Conservation (phyloP, 2,888 invertebrate species). For the Hirtodrosophila alboralis region DNA sequence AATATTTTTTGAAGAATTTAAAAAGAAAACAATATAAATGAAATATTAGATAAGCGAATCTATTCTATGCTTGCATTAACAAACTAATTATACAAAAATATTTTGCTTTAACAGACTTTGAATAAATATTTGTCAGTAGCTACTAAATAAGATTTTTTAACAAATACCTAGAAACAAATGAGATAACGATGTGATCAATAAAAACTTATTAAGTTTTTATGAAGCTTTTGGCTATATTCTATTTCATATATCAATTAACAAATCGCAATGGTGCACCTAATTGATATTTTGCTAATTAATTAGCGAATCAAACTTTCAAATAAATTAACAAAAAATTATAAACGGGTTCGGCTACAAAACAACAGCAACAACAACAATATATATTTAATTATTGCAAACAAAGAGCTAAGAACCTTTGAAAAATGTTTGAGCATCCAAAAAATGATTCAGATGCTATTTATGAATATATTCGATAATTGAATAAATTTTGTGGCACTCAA, state of each 20-base stretch:
- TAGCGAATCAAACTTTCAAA: conserved; percentile 56
- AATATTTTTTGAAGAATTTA: neutral
- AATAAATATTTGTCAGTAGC: neutral
- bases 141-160: neutral
- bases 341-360: conserved; percentile 57
- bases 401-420: conserved; percentile 16
- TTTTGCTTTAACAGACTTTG: no score
- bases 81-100: no score
- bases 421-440: conserved; percentile 57
- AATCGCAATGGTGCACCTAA: conserved; percentile 13
- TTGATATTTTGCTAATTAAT: conserved; percentile 52
- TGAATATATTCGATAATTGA: conserved; percentile 46
- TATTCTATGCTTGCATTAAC: no score
- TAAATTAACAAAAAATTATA: conserved; percentile 65
- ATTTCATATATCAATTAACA: conserved; percentile 26
- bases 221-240: neutral
- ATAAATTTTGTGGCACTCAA: conserved; percentile 39
- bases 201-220: conserved; percentile 13
- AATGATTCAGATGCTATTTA: conserved; percentile 61
- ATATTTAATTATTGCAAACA: no score
- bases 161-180: conserved; percentile 3
- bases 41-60: neutral
- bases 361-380: conserved; percentile 6
- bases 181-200: conserved; percentile 8
- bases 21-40: neutral